Evolutionary conservation across 2,113 vertebrate genomes (phyloP).

Genomic region (Actenoides hombroni): DNA sequence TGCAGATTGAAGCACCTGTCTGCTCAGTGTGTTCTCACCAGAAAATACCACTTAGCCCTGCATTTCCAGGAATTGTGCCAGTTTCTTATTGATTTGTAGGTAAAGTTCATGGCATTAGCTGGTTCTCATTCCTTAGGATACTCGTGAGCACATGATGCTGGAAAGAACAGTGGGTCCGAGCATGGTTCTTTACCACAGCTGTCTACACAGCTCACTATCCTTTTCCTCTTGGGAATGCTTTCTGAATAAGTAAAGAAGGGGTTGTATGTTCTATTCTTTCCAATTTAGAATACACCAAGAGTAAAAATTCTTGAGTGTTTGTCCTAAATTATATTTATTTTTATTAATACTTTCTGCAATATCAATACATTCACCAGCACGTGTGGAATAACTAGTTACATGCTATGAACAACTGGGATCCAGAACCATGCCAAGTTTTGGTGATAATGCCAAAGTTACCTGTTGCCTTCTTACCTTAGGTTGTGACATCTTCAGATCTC

Average conservation of each 20-base stretch:
- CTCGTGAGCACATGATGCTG: not conserved
- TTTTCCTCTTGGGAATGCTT: not conserved
- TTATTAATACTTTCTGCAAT: not conserved
- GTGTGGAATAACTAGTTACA: not conserved
- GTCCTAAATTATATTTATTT: not conserved
- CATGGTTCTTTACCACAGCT: fast-evolving
- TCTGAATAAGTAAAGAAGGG: not conserved
- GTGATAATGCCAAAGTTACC: not conserved
- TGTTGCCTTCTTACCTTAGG: not conserved
- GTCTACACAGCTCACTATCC: not conserved
- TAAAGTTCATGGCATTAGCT: not conserved
- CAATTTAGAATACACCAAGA: not conserved
- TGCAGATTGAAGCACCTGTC: not conserved
- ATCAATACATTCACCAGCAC: fast-evolving
- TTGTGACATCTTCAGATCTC: not conserved
- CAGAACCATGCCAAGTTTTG: not conserved
- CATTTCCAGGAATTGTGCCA: fast-evolving
- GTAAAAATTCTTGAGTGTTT: not conserved
- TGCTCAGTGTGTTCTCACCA: not conserved
- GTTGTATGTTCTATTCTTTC: not conserved
- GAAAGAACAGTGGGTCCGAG: not conserved
- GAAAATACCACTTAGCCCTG: not conserved
- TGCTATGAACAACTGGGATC: not conserved
- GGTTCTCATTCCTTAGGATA: not conserved
- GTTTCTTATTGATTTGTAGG: not conserved